Percentiles rank a stretch among this genome's conserved stretches.
Conservation (phyloP, 2,113 vertebrate species). For the Progne subis region DNA sequence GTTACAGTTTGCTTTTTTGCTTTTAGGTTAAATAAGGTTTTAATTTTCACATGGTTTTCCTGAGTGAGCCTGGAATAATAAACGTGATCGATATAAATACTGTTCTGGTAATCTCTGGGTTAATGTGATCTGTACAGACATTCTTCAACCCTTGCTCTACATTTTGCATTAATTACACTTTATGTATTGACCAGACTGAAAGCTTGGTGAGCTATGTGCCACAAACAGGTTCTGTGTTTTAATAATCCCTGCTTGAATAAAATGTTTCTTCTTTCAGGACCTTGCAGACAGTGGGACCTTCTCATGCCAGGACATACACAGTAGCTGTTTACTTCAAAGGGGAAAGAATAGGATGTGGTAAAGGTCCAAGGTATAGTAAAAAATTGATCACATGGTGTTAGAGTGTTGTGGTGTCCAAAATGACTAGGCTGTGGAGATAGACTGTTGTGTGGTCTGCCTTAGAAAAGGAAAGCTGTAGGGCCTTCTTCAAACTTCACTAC, state of each 20-base stretch:
- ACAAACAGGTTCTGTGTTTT: background rate
- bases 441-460: background rate
- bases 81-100: background rate
- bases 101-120: background rate
- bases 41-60: background rate
- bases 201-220: background rate
- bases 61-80: background rate
- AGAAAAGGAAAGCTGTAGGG: background rate
- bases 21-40: background rate
- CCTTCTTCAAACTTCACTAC: background rate
- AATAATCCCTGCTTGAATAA: background rate
- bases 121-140: background rate
- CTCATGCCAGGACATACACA: conserved; percentile 95
- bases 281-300: conserved; percentile 95
- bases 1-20: background rate
- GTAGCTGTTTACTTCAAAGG: conserved; percentile 99
- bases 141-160: background rate
- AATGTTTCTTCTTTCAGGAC: conserved; percentile 79
- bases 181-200: background rate
- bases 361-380: conserved; percentile 91
- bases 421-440: background rate
- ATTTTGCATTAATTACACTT: background rate
- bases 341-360: conserved; percentile 95
- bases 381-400: background rate
- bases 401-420: background rate